Conservation (phyloP, 2,888 invertebrate genomes). For the Petrophora chlorosata region DNA sequence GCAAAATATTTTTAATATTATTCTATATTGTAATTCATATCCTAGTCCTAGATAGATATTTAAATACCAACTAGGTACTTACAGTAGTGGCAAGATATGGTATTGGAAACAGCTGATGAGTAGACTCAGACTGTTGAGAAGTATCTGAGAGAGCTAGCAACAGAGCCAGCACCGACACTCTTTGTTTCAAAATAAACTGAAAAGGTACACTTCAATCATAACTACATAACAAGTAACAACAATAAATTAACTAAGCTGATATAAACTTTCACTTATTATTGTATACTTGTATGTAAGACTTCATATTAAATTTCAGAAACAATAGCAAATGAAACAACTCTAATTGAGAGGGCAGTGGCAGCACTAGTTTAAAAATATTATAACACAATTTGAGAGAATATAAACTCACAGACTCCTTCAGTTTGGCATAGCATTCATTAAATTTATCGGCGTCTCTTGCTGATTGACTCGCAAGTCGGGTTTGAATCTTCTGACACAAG, state of each 20-base stretch:
- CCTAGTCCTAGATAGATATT: not conserved
- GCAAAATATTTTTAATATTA: too few species aligned
- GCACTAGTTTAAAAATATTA: too few species aligned
- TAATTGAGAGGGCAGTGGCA: too few species aligned
- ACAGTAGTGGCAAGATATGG: constrained; percentile 61
- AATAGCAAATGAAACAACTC: too few species aligned
- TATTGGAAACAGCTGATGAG: constrained; percentile 72
- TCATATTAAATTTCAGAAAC: too few species aligned
- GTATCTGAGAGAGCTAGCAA: constrained; percentile 71
- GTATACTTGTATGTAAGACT: too few species aligned
- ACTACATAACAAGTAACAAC: not conserved
- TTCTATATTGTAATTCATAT: too few species aligned
- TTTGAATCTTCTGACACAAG: constrained; percentile 72
- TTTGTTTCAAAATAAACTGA: constrained; percentile 85
- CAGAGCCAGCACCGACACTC: constrained; percentile 82
- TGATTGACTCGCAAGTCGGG: constrained; percentile 56
- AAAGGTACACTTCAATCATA: constrained; percentile 35
- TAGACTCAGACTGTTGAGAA: constrained; percentile 60
- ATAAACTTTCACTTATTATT: too few species aligned
- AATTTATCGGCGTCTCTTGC: constrained; percentile 73
- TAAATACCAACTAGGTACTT: constrained; percentile 39
- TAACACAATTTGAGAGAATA: too few species aligned
- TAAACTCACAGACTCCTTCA: constrained; percentile 75
- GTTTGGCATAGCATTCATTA: constrained; percentile 71
- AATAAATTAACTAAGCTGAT: too few species aligned